Evolutionary conservation across 1,140 invertebrate genomes (phyloP).

Genomic region (Drusus annulatus): DNA sequence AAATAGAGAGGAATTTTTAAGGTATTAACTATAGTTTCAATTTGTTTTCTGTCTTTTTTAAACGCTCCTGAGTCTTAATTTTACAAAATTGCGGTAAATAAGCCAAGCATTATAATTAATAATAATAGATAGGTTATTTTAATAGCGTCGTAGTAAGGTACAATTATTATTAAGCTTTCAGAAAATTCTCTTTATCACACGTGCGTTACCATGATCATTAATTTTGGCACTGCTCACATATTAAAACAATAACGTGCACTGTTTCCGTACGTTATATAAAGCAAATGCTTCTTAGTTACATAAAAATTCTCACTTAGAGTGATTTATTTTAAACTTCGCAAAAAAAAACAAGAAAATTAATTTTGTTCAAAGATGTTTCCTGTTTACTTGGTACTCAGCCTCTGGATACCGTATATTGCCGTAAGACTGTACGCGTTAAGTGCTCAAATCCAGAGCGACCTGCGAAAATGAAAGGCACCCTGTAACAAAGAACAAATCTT

Average conservation of each 20-base stretch:
- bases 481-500: slow-evolving; percentile 13
- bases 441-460: background rate
- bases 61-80: no score
- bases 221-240: no score
- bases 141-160: no score
- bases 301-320: background rate
- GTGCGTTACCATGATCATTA: no score
- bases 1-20: no score
- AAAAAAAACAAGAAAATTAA: slow-evolving; percentile 26
- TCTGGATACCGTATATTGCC: background rate
- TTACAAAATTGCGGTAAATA: no score
- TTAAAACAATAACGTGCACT: background rate
- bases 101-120: no score
- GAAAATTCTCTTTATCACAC: no score
- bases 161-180: no score
- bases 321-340: slow-evolving; percentile 24
- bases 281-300: background rate
- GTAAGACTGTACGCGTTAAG: background rate
- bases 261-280: background rate
- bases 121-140: no score
- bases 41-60: no score
- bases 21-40: no score
- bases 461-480: background rate
- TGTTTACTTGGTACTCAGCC: background rate
- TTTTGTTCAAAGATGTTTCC: slow-evolving; percentile 9